Evolutionary conservation across 2,888 invertebrate species (phyloP), one percentile per base, ranked within the genome.

Genomic region (Helicoverpa assulta): DNA sequence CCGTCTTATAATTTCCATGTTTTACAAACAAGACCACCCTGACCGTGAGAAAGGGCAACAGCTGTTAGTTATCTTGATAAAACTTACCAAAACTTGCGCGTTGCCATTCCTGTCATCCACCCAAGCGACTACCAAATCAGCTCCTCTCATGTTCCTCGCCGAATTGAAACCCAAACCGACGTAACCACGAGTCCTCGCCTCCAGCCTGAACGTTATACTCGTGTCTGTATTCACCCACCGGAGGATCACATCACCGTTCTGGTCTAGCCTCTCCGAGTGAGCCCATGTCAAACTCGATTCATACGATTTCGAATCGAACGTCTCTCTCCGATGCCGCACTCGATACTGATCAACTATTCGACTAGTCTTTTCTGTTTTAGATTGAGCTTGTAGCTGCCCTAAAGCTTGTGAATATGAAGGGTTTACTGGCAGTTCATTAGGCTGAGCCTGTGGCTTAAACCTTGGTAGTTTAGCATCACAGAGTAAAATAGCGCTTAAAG

Each of bases 71-170:
- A 86, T 85, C 76, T 82, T 82, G 82, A 85, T 85, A 76, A 83
- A 86, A 96, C 97, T 97, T 93, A 98, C 98, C 97, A 98, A 97
- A 93, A 98, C 97, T 93, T 98, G 97, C 85, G 98, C 97, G 94
- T 92, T 94, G 83, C 94, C 95, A 86, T 93, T 95, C 86, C 92
- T 92, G 89, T 97, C 97, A 94, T 98, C 98, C 83, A 99, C 98
- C 98, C 99, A 99, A 72, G 98, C 98, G 89, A 99, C 97, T 82
- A 98, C 97, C 94, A 99, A 97, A 96, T 99, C 99, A 70, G 98
- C 97, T 57, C 98, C 98, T 87, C 97, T 96, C 97, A 98, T 97
- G 81, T 97, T 97, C 76, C 98, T 98, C 88, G 97, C 97, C 67
- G 97, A 97, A 81, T 98, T 98, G 92, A 99, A 98, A 70, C 99